These are phyloP conservation scores for Cottus gobio DNA, from an alignment of 2,113 vertebrate species.

Conservation along the genomic window DNA sequence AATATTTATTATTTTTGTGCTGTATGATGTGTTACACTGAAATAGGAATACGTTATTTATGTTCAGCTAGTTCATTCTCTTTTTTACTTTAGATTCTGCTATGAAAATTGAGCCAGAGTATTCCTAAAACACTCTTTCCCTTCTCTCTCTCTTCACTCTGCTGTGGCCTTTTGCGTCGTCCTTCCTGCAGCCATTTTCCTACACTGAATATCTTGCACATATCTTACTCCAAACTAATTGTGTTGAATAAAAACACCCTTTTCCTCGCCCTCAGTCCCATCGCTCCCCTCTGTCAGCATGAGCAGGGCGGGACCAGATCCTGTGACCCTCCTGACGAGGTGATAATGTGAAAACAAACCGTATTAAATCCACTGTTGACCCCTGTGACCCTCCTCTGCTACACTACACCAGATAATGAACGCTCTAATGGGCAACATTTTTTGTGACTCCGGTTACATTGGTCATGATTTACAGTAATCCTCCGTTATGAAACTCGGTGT, in stretches of 20 bases:
- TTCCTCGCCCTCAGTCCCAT: slow-evolving; percentile 1
- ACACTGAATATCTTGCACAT: not conserved
- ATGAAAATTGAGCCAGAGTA: not conserved
- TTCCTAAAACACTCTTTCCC: not conserved
- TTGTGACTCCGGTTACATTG: slow-evolving; percentile 79
- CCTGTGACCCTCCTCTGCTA: slow-evolving; percentile 63
- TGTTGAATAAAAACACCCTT: slow-evolving; percentile 45
- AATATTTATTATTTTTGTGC: not conserved
- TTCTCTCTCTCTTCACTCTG: not conserved
- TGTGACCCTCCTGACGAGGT: slow-evolving; percentile 68
- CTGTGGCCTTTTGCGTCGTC: not conserved
- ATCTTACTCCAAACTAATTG: slow-evolving; percentile 22
- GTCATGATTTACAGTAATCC: slow-evolving; percentile 73
- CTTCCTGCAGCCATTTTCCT: not conserved
- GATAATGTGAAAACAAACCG: slow-evolving; percentile 84
- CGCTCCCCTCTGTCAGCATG: slow-evolving; percentile 23
- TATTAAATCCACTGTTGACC: slow-evolving; percentile 75
- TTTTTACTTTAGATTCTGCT: not conserved
- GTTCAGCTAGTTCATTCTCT: not conserved
- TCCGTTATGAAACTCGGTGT: slow-evolving; percentile 54
- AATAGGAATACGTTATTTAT: not conserved
- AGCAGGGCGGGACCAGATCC: slow-evolving; percentile 27
- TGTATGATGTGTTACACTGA: not conserved
- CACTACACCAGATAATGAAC: slow-evolving; percentile 60
- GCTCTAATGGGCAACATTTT: slow-evolving; percentile 78